Evolutionary conservation across 2,113 vertebrate species (phyloP).

Genomic region (Takifugu bimaculatus): DNA sequence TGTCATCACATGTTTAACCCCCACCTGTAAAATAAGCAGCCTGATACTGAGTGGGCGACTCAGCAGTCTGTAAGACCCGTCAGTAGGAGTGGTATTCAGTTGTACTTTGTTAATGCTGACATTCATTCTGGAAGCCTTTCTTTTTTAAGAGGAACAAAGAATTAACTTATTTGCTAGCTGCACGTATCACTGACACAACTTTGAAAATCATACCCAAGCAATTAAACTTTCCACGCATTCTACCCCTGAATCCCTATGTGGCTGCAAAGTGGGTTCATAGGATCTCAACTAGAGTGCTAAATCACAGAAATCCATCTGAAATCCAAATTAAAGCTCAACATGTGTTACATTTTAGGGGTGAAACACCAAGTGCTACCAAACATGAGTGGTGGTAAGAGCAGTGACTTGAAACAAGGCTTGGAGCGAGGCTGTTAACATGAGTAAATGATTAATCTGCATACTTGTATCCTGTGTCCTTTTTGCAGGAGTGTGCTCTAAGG

Average conservation of each 20-base stretch:
- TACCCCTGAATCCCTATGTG: constrained; percentile 49
- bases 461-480: constrained; percentile 70
- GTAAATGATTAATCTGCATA: constrained; percentile 76
- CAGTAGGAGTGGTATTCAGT: constrained; percentile 1
- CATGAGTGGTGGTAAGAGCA: constrained; percentile 72
- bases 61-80: constrained; percentile 22
- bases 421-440: constrained; percentile 73
- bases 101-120: background rate
- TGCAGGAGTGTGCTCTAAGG: constrained; percentile 69
- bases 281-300: constrained; percentile 49
- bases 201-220: constrained; percentile 51
- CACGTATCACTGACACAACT: constrained; percentile 27
- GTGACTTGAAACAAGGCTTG: constrained; percentile 70
- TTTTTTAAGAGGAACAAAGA: too few relatives aligned
- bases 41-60: constrained; percentile 24
- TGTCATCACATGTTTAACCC: constrained; percentile 47
- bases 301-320: constrained; percentile 45
- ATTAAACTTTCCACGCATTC: constrained; percentile 48
- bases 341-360: constrained; percentile 10
- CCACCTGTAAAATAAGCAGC: constrained; percentile 49
- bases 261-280: constrained; percentile 42
- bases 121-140: constrained; percentile 10
- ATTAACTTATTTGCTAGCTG: constrained; percentile 45
- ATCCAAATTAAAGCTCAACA: constrained; percentile 33
- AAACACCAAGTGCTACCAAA: constrained; percentile 51